Conservation (phyloP, 1,140 invertebrate genomes). For the Epicauta chinensis region DNA sequence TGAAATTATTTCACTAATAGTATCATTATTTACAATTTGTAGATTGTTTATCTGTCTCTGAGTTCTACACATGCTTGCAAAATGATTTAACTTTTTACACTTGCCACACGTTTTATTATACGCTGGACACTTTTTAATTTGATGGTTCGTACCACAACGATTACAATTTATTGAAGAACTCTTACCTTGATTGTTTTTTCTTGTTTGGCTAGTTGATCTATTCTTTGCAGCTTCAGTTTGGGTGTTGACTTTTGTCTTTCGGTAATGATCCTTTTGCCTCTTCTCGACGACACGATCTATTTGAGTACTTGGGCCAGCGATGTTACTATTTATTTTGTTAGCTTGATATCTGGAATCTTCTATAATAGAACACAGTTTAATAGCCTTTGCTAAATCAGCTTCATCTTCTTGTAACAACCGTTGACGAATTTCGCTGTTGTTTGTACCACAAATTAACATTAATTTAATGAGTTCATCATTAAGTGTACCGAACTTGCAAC, state of each 20-base stretch:
- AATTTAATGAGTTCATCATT: no score
- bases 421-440: constrained; percentile 23
- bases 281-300: background rate
- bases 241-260: background rate
- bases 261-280: no score
- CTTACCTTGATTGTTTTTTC: constrained; percentile 1
- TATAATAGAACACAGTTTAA: constrained; percentile 20
- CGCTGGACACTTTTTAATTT: constrained; percentile 15
- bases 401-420: constrained; percentile 25
- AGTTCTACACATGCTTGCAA: no score
- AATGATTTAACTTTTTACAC: no score
- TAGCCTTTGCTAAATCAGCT: constrained; percentile 25
- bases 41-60: constrained; percentile 1
- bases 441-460: constrained; percentile 20
- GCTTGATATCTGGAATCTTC: no score
- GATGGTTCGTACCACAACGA: constrained; percentile 6
- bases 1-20: constrained; percentile 1
- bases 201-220: background rate
- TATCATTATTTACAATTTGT: constrained; percentile 9
- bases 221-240: background rate
- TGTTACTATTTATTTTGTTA: constrained; percentile 10
- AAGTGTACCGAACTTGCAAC: constrained; percentile 16
- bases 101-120: no score
- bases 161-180: constrained; percentile 1
- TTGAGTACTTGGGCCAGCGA: background rate